Evolutionary conservation across 2,797 vertebrate genomes (phyloP).

Genomic region (Pampus argenteus): DNA sequence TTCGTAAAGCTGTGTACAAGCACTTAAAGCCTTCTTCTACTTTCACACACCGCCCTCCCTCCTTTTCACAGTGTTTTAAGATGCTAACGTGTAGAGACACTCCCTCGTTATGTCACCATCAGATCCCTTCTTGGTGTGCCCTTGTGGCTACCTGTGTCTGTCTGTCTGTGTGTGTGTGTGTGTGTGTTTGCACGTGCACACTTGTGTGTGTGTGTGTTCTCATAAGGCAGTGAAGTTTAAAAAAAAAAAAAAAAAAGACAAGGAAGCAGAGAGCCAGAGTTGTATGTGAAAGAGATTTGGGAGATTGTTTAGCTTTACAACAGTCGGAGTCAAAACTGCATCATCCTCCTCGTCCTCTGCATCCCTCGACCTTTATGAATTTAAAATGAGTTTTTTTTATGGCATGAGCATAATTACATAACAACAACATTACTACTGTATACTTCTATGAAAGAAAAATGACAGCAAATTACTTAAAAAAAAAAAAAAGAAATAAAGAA

Average conservation of each 20-base stretch:
- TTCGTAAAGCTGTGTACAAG: constrained; percentile 35
- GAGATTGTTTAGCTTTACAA: constrained; percentile 42
- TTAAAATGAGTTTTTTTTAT: background rate
- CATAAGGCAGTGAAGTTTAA: constrained; percentile 46
- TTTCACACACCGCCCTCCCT: constrained; percentile 10
- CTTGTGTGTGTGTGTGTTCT: constrained; percentile 15
- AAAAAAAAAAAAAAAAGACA: constrained; percentile 23
- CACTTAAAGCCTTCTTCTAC: constrained; percentile 35
- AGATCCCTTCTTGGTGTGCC: constrained; percentile 2
- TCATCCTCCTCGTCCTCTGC: background rate
- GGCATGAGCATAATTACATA: background rate
- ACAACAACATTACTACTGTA: background rate
- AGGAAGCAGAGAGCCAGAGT: constrained; percentile 17
- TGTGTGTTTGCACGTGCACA: background rate
- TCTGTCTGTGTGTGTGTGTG: constrained; percentile 1
- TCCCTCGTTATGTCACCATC: constrained; percentile 33
- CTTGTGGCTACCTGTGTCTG: constrained; percentile 18
- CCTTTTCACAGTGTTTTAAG: constrained; percentile 20
- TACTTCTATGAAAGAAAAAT: background rate
- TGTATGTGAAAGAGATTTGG: constrained; percentile 19
- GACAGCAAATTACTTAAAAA: too few relatives aligned
- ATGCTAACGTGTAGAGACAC: constrained; percentile 33
- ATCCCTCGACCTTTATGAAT: background rate
- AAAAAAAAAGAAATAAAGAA: background rate
- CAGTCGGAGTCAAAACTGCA: constrained; percentile 27